These are phyloP conservation scores for Thereuonema tuberculata DNA, from an alignment of 1,140 invertebrate genomes.

Conservation along the genomic window DNA sequence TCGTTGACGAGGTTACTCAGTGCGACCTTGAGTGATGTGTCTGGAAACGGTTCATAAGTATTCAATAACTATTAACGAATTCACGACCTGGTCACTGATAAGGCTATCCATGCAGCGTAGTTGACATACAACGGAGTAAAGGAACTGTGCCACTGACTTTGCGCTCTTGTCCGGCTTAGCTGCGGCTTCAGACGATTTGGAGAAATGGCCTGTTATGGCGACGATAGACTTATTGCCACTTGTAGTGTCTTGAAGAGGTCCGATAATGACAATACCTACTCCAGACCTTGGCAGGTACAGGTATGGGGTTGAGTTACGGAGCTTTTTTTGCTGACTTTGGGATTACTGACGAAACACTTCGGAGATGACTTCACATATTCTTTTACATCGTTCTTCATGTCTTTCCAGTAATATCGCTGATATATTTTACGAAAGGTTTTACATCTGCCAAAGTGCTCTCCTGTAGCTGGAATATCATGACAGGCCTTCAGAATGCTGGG, in stretches of 20 bases:
- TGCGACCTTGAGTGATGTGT: constrained; percentile 1
- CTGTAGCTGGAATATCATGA: not conserved
- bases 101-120: constrained; percentile 6
- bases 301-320: not conserved
- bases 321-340: not conserved
- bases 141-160: constrained; percentile 4
- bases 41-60: constrained; percentile 5
- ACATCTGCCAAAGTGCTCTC: not conserved
- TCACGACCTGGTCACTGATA: not conserved
- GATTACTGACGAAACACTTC: not conserved
- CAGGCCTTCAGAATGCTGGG: not conserved
- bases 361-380: constrained; percentile 2
- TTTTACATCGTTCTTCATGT: constrained; percentile 1
- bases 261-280: constrained; percentile 9
- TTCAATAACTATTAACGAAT: not conserved
- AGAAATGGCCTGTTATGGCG: constrained; percentile 21
- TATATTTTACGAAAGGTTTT: constrained; percentile 4
- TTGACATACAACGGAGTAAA: not conserved
- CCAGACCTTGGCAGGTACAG: constrained; percentile 2
- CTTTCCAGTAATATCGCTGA: constrained; percentile 5
- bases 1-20: constrained; percentile 7
- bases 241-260: constrained; percentile 10
- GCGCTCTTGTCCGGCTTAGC: constrained; percentile 19
- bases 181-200: constrained; percentile 21
- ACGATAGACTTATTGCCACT: constrained; percentile 22